Conservation (phyloP, 2,888 invertebrate species). For the Cotesia congregata region DNA sequence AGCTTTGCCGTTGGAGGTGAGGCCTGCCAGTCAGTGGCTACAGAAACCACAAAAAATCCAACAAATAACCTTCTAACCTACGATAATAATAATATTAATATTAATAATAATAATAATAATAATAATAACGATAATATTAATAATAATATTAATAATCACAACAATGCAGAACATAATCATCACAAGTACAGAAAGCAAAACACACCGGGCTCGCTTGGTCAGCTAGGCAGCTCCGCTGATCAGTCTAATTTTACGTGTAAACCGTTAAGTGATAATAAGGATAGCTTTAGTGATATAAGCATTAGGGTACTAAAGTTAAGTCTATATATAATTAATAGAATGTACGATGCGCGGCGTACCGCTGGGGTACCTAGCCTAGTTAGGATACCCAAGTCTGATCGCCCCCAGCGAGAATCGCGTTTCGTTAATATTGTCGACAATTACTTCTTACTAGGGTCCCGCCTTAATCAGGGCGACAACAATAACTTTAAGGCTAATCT, state of each 20-base stretch:
- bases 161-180: slow-evolving; percentile 70
- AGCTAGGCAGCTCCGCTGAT: slow-evolving; percentile 69
- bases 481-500: slow-evolving; percentile 70
- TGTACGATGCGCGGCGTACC: slow-evolving; percentile 62
- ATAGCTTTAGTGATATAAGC: slow-evolving; percentile 70
- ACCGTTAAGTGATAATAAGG: slow-evolving; percentile 71
- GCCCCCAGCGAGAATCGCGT: slow-evolving; percentile 67
- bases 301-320: slow-evolving; percentile 70
- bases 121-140: slow-evolving; percentile 67
- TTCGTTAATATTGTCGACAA: slow-evolving; percentile 67
- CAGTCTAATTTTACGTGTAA: slow-evolving; percentile 71
- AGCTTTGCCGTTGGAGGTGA: slow-evolving; percentile 67
- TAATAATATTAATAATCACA: slow-evolving; percentile 58
- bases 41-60: slow-evolving; percentile 68
- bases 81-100: slow-evolving; percentile 67
- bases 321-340: slow-evolving; percentile 64
- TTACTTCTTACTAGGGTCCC: slow-evolving; percentile 69
- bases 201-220: slow-evolving; percentile 65
- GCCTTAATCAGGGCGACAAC: slow-evolving; percentile 67
- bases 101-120: slow-evolving; percentile 56
- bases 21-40: slow-evolving; percentile 68
- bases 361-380: slow-evolving; percentile 71
- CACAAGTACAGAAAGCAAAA: slow-evolving; percentile 68
- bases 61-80: slow-evolving; percentile 68
- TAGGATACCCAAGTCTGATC: slow-evolving; percentile 71